These are phyloP conservation scores for Epinotia bilunana DNA, from an alignment of 2,888 invertebrate genomes.

Conservation along the genomic window DNA sequence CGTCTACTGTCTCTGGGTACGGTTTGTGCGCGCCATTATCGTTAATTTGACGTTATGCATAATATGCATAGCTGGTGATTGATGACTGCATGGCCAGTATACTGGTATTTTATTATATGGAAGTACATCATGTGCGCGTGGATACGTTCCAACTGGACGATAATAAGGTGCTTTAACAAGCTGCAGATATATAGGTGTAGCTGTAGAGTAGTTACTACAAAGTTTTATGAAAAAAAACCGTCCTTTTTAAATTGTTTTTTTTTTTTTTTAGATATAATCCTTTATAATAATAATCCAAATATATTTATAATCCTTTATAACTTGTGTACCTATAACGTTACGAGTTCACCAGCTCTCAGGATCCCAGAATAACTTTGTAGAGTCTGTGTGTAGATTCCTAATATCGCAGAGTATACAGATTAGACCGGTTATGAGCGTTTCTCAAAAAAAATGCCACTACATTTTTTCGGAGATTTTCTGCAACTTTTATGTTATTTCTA, in stretches of 20 bases:
- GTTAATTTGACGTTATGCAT: slow-evolving; percentile 3
- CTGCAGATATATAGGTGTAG: not conserved
- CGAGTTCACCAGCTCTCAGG: not conserved
- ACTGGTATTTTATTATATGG: not conserved
- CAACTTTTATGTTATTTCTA: too few species aligned
- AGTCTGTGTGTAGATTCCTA: not conserved
- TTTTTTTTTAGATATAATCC: too few species aligned
- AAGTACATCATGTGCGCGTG: not conserved
- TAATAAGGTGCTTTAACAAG: slow-evolving; percentile 4
- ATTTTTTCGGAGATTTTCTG: too few species aligned
- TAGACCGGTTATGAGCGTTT: too few species aligned
- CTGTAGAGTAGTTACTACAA: too few species aligned
- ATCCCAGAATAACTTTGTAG: not conserved
- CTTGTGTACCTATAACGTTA: not conserved
- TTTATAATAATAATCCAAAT: too few species aligned
- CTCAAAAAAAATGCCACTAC: too few species aligned
- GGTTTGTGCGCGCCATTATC: slow-evolving; percentile 40
- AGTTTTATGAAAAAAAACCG: not conserved
- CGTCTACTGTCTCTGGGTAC: slow-evolving; percentile 59
- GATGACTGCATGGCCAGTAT: not conserved
- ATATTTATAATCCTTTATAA: too few species aligned
- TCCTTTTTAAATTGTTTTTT: not conserved
- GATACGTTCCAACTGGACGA: not conserved
- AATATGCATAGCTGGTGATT: slow-evolving; percentile 16
- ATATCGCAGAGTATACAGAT: not conserved